Evolutionary conservation across 2,888 invertebrate genomes (phyloP), one percentile per base, ranked within the genome.

Genomic region (Sarcophaga variegata): DNA sequence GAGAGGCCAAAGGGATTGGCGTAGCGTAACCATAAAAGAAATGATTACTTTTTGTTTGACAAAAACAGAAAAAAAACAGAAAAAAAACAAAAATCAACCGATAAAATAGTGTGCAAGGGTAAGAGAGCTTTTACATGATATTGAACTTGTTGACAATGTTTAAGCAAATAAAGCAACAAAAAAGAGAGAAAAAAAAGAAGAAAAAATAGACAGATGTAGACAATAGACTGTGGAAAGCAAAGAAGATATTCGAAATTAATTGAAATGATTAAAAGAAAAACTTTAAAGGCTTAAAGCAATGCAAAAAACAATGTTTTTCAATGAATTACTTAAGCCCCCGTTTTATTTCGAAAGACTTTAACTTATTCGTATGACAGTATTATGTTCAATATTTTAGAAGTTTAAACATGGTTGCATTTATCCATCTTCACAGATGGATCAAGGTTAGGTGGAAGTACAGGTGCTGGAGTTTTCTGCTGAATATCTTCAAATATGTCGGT

Each of bases 161-260:
- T 37, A 37, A 17, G 8, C 27, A 66, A 37, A 37, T 45, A 45
- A 17, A 10, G n/a, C 3, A 3, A n/a, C 14, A 45, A 67, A 45
- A n/a, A n/a, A 20, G 4, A 14, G 1, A 64, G 4, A 64, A 64
- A 64, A 27, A 27, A 0, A 0, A 1, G 1, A 20, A 20, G 27
- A 27, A 37, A 37, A 37, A 37, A 37, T 37, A 37, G 10, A 37
- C 37, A 37, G 37, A 8, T 37, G 37, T 10, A 37, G 37, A 54
- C 54, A 54, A 14, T 17, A 54, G 17, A 4, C 4, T 10, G 3
- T 54, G 17, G 54, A 4, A 54, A 54, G 54, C 4, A 54, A 54
- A 37, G 37, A 70, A 75, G 47, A 75, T 80, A 60, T 54, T 12
- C 47, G 63, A 84, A 84, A 76, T 79, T 80, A 76, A 80, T 84